Percentiles rank a stretch among this genome's conserved stretches.
Evolutionary conservation across 2,888 invertebrate species (phyloP).

Genomic region (Spisula solida): DNA sequence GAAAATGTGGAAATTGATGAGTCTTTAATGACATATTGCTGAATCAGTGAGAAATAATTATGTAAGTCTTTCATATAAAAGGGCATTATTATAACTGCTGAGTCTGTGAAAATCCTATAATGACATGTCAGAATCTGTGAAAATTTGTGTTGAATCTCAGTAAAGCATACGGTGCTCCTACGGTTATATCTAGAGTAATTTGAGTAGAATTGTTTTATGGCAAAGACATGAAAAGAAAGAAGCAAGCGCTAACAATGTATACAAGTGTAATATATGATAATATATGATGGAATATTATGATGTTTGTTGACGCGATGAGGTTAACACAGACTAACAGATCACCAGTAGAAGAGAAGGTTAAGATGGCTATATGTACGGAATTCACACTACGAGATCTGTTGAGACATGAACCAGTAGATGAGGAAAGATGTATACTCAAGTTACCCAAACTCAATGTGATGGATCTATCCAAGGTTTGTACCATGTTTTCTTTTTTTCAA

Average conservation of each 20-base stretch:
- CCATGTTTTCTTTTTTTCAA: neutral
- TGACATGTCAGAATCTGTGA: neutral
- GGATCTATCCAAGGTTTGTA: neutral
- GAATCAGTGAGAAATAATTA: neutral
- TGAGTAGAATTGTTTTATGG: neutral
- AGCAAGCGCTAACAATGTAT: no score
- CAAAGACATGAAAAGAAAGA: neutral
- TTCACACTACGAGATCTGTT: constrained; percentile 51
- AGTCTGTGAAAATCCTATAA: no score
- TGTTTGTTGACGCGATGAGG: neutral
- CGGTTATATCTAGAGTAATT: neutral
- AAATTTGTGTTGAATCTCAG: neutral
- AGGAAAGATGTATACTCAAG: constrained; percentile 24
- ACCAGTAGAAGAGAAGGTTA: neutral
- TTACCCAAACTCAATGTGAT: constrained; percentile 59
- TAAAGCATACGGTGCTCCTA: neutral
- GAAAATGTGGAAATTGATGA: no score
- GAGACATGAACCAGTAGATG: constrained; percentile 25
- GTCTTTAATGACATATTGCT: neutral
- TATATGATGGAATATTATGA: neutral
- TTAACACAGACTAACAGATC: neutral
- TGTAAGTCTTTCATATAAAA: no score
- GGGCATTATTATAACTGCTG: no score
- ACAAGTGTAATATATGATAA: neutral
- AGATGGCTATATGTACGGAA: constrained; percentile 28